phyloP scores from a whole-genome alignment of 35 echinoderm and acorn worm genomes.

The Apostichopus californicus region DNA sequence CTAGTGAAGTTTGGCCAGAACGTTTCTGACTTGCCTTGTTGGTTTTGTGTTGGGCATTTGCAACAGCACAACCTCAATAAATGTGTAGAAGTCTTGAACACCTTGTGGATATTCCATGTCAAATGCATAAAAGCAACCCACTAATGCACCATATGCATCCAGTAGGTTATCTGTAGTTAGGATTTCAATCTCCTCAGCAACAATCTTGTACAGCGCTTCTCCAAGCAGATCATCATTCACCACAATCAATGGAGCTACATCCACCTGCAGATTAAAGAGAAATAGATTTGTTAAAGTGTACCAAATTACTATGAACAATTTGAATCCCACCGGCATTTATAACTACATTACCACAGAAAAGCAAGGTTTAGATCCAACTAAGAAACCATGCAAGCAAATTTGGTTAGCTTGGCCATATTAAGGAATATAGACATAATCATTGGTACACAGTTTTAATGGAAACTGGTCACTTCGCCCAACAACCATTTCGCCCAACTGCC shows the following conservation, averaged over 20 bases:
- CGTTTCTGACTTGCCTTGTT: not conserved
- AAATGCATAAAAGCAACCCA: not conserved
- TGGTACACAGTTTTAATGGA: no score
- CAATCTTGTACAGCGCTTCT: not conserved
- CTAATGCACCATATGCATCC: not conserved
- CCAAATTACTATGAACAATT: no score
- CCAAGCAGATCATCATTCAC: not conserved
- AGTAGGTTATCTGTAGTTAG: not conserved
- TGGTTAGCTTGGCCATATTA: no score
- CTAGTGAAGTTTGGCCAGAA: not conserved
- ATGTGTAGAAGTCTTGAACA: conserved; percentile 3
- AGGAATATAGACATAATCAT: no score
- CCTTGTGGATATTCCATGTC: not conserved
- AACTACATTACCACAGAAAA: no score
- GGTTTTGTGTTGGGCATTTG: conserved; percentile 4
- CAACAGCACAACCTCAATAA: not conserved
- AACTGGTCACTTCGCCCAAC: no score
- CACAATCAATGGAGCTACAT: not conserved
- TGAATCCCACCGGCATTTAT: no score
- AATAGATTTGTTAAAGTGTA: no score
- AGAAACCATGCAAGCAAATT: no score
- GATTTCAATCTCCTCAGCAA: not conserved
- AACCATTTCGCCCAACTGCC: no score
- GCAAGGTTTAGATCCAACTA: no score
- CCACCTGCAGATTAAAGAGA: not conserved